phyloP scores from a whole-genome alignment of 37 sponge, comb jelly and placozoan species.

The Spongilla lacustris region DNA sequence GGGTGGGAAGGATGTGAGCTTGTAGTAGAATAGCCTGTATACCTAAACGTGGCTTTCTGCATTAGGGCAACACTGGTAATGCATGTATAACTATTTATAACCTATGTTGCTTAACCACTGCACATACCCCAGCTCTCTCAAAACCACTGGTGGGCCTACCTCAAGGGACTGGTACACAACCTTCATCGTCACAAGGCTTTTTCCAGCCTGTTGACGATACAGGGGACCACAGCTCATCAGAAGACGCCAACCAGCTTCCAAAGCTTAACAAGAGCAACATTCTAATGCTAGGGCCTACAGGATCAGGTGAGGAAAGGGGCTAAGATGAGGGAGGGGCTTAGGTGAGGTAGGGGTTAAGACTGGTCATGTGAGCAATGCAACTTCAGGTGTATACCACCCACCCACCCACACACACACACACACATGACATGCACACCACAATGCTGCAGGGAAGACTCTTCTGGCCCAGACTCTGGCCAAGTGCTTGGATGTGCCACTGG shows the following conservation, averaged over 20 bases:
- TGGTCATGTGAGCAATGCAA: background rate
- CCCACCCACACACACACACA: background rate
- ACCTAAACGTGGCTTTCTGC: too few species aligned
- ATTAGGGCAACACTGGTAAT: background rate
- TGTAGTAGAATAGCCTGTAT: too few species aligned
- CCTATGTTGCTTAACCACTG: background rate
- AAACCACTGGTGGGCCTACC: background rate
- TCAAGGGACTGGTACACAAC: background rate
- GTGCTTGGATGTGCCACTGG: slow-evolving; percentile 94
- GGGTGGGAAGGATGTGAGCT: too few species aligned
- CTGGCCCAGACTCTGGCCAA: slow-evolving; percentile 90
- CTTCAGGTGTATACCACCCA: background rate
- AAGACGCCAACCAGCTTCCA: background rate
- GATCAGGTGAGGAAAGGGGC: slow-evolving; percentile 76
- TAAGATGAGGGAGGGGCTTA: background rate
- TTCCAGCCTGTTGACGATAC: background rate
- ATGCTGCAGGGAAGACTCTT: slow-evolving; percentile 86
- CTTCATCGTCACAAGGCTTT: background rate
- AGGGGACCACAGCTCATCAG: background rate
- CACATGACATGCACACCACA: background rate
- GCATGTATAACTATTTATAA: background rate
- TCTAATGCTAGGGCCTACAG: slow-evolving; percentile 96
- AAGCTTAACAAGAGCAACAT: slow-evolving; percentile 97
- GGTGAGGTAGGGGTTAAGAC: background rate
- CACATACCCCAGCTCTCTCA: background rate